Evolutionary conservation across 2,113 vertebrate species (phyloP).

Genomic region (Collichthys lucidus): DNA sequence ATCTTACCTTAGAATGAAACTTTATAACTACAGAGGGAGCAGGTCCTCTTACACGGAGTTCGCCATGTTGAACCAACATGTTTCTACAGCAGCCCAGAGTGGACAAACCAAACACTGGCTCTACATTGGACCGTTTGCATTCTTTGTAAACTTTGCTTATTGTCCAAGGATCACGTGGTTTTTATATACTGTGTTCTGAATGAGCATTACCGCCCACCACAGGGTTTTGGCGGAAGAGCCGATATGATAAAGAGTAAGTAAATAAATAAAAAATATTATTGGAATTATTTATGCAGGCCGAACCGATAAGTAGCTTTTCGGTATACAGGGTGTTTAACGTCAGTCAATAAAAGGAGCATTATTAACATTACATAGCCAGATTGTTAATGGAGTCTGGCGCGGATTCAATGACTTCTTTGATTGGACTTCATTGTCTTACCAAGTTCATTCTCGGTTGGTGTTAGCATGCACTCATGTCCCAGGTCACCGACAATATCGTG

Average conservation of each 20-base stretch:
- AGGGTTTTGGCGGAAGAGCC: conserved; percentile 43
- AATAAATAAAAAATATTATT: not conserved
- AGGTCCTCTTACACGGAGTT: too few species aligned
- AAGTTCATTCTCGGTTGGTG: conserved; percentile 79
- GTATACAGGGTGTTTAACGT: too few species aligned
- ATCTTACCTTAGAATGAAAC: too few species aligned
- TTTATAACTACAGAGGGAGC: too few species aligned
- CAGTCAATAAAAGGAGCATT: not conserved
- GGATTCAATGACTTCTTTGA: not conserved
- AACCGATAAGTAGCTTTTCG: not conserved
- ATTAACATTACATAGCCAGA: not conserved
- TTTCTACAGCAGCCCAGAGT: too few species aligned
- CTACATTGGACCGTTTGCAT: too few species aligned
- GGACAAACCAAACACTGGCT: too few species aligned
- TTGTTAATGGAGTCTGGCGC: conserved; percentile 24
- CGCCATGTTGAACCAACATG: too few species aligned
- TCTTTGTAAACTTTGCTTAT: not conserved
- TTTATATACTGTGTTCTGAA: not conserved
- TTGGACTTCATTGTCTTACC: conserved; percentile 78
- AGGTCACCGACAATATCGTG: conserved; percentile 87
- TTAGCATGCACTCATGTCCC: conserved; percentile 88
- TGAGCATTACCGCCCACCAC: conserved; percentile 32
- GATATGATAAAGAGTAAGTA: not conserved
- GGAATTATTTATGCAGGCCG: not conserved
- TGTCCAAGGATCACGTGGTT: not conserved